A percentile compares a stretch with the other conserved stretches of the same genome.
Conservation (phyloP, 2,888 invertebrate genomes). For the Dione juno region DNA sequence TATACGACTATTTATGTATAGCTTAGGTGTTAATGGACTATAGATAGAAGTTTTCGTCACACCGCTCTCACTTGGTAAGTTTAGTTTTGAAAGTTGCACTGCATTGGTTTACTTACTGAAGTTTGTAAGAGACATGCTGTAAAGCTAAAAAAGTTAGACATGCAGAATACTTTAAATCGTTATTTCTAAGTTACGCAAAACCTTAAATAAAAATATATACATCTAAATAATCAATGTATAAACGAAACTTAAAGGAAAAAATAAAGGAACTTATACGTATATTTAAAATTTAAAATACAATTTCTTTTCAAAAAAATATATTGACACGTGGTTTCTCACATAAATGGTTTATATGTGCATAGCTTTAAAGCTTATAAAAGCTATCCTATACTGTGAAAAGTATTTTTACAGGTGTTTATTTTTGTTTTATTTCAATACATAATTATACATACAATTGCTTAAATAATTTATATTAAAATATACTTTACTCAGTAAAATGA, state of each 20-base stretch:
- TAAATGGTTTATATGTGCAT: background rate
- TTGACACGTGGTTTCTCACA: background rate
- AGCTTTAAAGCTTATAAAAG: background rate
- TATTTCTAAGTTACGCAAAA: background rate
- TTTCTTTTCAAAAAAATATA: background rate
- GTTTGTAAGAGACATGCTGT: background rate
- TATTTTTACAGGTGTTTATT: too few relatives aligned
- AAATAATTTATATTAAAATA: background rate
- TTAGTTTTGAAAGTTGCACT: conserved; percentile 29
- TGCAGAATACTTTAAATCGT: background rate
- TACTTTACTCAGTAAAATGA: background rate
- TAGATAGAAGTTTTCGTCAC: conserved; percentile 38
- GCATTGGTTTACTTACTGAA: background rate
- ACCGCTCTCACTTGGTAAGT: conserved; percentile 36
- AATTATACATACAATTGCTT: background rate
- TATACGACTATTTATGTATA: conserved; percentile 35
- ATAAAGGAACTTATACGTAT: background rate
- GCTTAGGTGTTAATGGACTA: conserved; percentile 46
- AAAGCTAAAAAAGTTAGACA: background rate
- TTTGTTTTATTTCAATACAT: background rate
- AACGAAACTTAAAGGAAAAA: background rate
- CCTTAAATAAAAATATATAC: background rate
- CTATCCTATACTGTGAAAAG: background rate
- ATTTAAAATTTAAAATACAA: background rate
- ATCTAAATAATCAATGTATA: background rate